These are phyloP conservation scores for Amphimedon queenslandica DNA, from an alignment of 37 sponge, comb jelly and placozoan species.

Conservation along the genomic window DNA sequence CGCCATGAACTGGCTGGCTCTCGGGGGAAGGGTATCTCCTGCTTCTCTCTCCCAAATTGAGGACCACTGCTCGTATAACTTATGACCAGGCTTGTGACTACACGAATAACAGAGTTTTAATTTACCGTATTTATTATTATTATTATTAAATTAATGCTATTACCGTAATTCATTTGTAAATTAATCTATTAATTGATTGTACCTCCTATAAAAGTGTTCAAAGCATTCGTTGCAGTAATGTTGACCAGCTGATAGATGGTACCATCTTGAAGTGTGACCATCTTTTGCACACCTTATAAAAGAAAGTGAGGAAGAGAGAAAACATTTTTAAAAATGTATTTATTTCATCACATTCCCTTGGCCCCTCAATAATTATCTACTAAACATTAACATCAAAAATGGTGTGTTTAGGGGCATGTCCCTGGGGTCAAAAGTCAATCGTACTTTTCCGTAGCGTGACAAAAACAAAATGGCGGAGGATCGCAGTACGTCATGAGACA, in stretches of 20 bases:
- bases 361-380: too few relatives aligned
- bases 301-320: too few relatives aligned
- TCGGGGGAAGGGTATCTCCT: constrained; percentile 25
- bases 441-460: constrained; percentile 43
- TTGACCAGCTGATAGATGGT: constrained; percentile 74
- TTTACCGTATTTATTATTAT: too few relatives aligned
- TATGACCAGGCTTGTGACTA: constrained; percentile 59
- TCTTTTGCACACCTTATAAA: constrained; percentile 58
- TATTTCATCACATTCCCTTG: too few relatives aligned
- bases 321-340: too few relatives aligned
- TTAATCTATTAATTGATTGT: too few relatives aligned
- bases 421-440: neutral
- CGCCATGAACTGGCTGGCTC: constrained; percentile 40
- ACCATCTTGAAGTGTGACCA: constrained; percentile 68
- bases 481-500: constrained; percentile 21
- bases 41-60: constrained; percentile 52
- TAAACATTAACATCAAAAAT: too few relatives aligned
- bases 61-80: constrained; percentile 41
- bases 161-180: too few relatives aligned
- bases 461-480: constrained; percentile 51
- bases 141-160: too few relatives aligned
- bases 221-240: constrained; percentile 86
- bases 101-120: constrained; percentile 4
- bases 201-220: constrained; percentile 75
- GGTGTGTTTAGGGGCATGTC: too few relatives aligned